Evolutionary conservation across 2,113 vertebrate genomes (phyloP).

Genomic region (Gallinago media): DNA sequence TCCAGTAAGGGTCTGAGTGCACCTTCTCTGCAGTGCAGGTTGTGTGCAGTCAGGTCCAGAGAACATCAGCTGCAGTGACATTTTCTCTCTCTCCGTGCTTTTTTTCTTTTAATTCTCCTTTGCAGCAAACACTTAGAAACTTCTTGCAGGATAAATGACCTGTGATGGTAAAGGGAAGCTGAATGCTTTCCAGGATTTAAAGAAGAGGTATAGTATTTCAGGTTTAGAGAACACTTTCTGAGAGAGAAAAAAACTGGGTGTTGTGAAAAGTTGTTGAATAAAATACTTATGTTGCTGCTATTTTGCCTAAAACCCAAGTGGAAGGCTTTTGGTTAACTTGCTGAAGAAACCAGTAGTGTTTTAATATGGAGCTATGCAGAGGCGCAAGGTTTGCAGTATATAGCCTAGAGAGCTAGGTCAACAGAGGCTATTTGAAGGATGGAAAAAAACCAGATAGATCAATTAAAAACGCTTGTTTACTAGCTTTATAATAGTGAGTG

Average conservation of each 20-base stretch:
- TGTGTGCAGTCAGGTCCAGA: neutral
- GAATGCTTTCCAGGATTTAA: slow-evolving; percentile 33
- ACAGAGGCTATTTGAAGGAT: slow-evolving; percentile 31
- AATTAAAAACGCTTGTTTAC: slow-evolving; percentile 6
- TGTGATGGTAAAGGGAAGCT: slow-evolving; percentile 2
- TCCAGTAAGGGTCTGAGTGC: neutral
- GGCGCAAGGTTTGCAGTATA: neutral
- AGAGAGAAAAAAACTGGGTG: neutral
- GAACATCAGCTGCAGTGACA: neutral
- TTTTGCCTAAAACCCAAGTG: neutral
- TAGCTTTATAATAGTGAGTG: neutral
- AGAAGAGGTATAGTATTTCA: neutral
- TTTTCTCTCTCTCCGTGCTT: neutral
- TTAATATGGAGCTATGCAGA: neutral
- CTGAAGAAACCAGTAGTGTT: neutral
- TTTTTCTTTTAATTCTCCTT: neutral
- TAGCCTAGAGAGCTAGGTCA: neutral
- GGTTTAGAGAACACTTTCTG: neutral
- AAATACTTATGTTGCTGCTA: neutral
- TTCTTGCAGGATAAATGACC: slow-evolving; percentile 40
- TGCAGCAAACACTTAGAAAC: neutral
- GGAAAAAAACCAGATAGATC: slow-evolving; percentile 1
- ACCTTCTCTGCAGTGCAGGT: neutral
- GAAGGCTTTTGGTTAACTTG: neutral
- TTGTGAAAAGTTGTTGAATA: neutral